Evolutionary conservation across 2,113 vertebrate genomes (phyloP).

Genomic region (Sardina pilchardus): DNA sequence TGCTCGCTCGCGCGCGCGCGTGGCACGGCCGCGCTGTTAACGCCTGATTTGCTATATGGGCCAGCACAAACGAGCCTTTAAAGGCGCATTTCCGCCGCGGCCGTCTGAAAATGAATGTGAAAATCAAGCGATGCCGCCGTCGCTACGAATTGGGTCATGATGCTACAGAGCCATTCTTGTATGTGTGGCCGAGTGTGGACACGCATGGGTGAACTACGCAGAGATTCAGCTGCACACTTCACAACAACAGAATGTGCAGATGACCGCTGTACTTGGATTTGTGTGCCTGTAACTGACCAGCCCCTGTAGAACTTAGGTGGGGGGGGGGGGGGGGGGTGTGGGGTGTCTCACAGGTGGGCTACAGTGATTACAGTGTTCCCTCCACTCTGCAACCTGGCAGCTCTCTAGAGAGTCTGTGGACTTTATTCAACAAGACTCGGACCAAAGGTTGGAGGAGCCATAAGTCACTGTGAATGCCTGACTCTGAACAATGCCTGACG

Average conservation of each 20-base stretch:
- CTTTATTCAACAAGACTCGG: neutral
- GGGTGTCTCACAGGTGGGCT: neutral
- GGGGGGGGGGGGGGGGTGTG: neutral
- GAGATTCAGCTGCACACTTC: neutral
- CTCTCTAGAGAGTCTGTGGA: neutral
- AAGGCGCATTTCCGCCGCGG: constrained; percentile 20
- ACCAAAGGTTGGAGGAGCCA: neutral
- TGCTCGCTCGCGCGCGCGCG: neutral
- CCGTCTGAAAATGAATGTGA: constrained; percentile 22
- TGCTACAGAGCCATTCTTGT: neutral
- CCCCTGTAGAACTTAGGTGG: neutral
- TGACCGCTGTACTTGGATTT: neutral
- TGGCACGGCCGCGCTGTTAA: constrained; percentile 21
- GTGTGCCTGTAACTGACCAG: neutral
- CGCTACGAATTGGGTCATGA: constrained; percentile 17
- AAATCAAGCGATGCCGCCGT: constrained; percentile 16
- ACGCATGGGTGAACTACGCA: neutral
- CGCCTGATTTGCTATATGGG: constrained; percentile 47
- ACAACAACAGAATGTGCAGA: neutral
- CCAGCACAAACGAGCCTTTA: constrained; percentile 33
- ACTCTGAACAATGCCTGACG: neutral
- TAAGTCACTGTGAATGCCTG: neutral
- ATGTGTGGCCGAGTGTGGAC: neutral
- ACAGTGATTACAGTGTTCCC: neutral
- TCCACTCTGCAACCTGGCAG: neutral